These are phyloP conservation scores for Apostichopus leukothele DNA, from an alignment of 53 echinoderm and acorn worm genomes.

Conservation along the genomic window DNA sequence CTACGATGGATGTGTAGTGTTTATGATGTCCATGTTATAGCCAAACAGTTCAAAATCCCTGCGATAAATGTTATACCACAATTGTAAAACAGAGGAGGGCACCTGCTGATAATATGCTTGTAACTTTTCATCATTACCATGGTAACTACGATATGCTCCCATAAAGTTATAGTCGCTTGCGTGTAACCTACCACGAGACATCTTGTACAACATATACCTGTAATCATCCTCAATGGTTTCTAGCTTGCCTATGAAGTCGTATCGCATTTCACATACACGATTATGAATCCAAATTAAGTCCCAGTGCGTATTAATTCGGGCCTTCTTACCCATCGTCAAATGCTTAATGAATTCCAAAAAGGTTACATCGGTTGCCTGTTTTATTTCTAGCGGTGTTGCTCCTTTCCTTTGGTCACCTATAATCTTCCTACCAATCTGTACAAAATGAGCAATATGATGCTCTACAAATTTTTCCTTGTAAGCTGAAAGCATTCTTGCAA, in stretches of 20 bases:
- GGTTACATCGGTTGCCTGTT: neutral
- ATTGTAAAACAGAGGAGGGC: neutral
- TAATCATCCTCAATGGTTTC: constrained; percentile 42
- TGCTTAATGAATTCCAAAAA: constrained; percentile 31
- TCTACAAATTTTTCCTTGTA: constrained; percentile 40
- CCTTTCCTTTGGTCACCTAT: neutral
- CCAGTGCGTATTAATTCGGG: constrained; percentile 22
- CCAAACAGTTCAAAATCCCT: constrained; percentile 33
- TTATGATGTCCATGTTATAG: constrained; percentile 10
- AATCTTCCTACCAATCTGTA: constrained; percentile 17
- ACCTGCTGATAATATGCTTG: neutral
- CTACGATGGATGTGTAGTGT: no score
- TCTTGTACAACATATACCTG: constrained; percentile 19
- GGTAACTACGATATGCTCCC: constrained; percentile 27
- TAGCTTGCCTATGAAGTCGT: constrained; percentile 40
- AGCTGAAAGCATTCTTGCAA: constrained; percentile 32
- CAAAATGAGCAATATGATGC: constrained; percentile 35
- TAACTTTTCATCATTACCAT: constrained; percentile 8
- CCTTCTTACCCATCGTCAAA: neutral
- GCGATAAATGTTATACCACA: neutral
- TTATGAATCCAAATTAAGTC: constrained; percentile 20
- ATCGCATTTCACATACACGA: constrained; percentile 31
- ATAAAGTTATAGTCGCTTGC: neutral
- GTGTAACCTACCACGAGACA: neutral
- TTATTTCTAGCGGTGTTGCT: neutral